Conservation (phyloP, 1,140 invertebrate genomes). For the Chlorops oryzae region DNA sequence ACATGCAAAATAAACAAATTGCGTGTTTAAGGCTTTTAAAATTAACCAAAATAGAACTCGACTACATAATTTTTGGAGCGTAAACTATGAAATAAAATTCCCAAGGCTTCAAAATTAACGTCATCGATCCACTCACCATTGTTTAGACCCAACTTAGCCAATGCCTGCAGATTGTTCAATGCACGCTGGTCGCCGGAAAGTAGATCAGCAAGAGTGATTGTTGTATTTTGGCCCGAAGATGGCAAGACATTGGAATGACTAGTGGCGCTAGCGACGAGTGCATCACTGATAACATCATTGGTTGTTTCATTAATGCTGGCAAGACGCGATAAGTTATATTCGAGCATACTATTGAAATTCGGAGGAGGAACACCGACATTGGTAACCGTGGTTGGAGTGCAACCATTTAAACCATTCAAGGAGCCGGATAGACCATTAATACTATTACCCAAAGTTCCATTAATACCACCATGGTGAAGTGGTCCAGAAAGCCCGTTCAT, state of each 20-base stretch:
- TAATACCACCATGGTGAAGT: slow-evolving; percentile 7
- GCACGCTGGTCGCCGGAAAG: slow-evolving; percentile 72
- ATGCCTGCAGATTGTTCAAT: slow-evolving; percentile 78
- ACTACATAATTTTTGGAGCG: no score
- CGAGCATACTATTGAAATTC: slow-evolving; percentile 60
- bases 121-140: slow-evolving; percentile 52
- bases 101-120: not conserved
- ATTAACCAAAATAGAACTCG: no score
- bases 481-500: no score
- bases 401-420: not conserved
- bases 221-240: slow-evolving; percentile 44
- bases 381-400: not conserved
- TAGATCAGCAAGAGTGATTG: slow-evolving; percentile 67
- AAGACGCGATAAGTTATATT: slow-evolving; percentile 75
- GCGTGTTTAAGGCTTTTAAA: no score
- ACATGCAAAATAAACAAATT: no score
- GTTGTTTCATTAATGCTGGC: slow-evolving; percentile 68
- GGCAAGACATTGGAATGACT: slow-evolving; percentile 18
- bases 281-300: slow-evolving; percentile 45
- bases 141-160: slow-evolving; percentile 76
- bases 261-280: slow-evolving; percentile 37
- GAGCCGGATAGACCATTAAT: slow-evolving; percentile 1
- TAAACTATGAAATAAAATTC: no score
- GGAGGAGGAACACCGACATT: slow-evolving; percentile 15
- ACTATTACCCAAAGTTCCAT: not conserved